A percentile compares a stretch with the other conserved stretches of the same genome.
Conservation (phyloP, 2,113 vertebrate genomes). For the Crotalus helleri region DNA sequence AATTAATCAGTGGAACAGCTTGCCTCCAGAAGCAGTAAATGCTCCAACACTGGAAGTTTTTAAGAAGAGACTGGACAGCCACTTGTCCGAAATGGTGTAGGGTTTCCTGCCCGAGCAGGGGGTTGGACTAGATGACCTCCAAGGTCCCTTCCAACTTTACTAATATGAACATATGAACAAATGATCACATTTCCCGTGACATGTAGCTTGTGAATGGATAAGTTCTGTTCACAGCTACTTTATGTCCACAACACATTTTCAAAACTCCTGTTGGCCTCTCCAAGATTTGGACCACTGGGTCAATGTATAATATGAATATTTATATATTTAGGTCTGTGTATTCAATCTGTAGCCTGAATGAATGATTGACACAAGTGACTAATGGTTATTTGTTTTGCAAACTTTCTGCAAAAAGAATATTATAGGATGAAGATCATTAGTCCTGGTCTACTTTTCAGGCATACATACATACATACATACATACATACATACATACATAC, state of each 20-base stretch:
- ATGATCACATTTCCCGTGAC: background rate
- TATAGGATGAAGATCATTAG: background rate
- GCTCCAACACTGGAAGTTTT: too few species aligned
- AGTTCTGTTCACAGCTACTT: background rate
- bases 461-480: background rate
- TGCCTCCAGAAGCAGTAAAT: too few species aligned
- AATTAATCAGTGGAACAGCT: too few species aligned
- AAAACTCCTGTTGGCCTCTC: background rate
- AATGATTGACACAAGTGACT: background rate
- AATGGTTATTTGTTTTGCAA: background rate
- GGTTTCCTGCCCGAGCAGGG: too few species aligned
- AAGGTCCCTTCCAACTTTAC: too few species aligned
- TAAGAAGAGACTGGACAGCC: too few species aligned
- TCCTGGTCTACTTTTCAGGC: background rate
- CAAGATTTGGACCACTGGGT: background rate
- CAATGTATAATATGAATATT: background rate
- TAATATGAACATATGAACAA: too few species aligned
- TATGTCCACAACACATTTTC: background rate
- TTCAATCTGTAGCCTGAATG: background rate
- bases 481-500: too few species aligned
- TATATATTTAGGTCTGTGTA: background rate
- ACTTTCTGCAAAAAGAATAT: background rate
- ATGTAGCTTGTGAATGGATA: background rate
- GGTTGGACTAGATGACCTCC: too few species aligned
- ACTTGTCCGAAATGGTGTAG: too few species aligned